Evolutionary conservation across 2,113 vertebrate species (phyloP), one percentile per base, ranked within the genome.

Genomic region (Clupea harengus): DNA sequence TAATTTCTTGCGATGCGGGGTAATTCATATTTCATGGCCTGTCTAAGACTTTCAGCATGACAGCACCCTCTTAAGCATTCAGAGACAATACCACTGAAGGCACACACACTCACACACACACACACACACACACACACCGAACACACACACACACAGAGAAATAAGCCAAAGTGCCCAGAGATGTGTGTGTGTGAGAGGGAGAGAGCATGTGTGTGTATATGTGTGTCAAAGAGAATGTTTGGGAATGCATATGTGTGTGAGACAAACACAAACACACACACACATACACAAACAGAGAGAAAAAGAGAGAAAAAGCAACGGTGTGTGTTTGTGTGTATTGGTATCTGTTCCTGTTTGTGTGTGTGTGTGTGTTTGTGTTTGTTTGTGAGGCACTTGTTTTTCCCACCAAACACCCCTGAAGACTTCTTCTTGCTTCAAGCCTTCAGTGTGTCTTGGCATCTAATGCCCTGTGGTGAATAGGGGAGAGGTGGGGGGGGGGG

Each of bases 11-110:
- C 88, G 87, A 64, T n/a, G n/a, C 49, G 86, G 13, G 84, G 82
- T 85, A 83, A 85, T 89, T 88, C 78, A 84, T 86, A 83, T 86
- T 85, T 85, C 87, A 84, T 90, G 82, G 81, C 84, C 81, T 47
- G 85, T 90, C 83, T 32, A 86, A 90, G 90, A 54, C 84, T 78
- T 81, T 80, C 20, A n/a, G 84, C 47, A 85, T 52, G 46, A 45
- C 81, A 5, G 75, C 84, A 83, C 88, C 85, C 50, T 18, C 85
- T 84, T 52, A 86, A 89, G 81, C 44, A 89, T 64, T 83, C 81
- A 88, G 86, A 91, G 88, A 87, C 83, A 92, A 93, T 91, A 83
- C 81, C 50, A 85, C 87, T 89, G 85, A 91, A 93, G 86, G 89
- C 81, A 54, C 83, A 83, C n/a, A n/a, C n/a, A n/a, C n/a, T n/a